Evolutionary conservation across 2,113 vertebrate genomes (phyloP).

Genomic region (Peromyscus maniculatus): DNA sequence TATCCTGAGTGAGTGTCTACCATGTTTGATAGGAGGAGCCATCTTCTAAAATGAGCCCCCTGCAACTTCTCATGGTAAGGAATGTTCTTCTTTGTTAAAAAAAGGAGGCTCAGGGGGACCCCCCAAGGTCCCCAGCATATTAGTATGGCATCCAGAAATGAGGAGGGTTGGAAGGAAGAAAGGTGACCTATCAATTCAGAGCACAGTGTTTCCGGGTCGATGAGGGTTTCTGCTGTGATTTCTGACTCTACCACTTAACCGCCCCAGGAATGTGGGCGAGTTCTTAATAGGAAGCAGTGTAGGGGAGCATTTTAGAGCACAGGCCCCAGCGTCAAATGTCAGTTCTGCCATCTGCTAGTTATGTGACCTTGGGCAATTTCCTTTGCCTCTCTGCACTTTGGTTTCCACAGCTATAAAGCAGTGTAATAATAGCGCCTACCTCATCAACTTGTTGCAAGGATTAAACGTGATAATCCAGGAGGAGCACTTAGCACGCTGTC

Average conservation of each 20-base stretch:
- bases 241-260: slow-evolving; percentile 34
- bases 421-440: slow-evolving; percentile 76
- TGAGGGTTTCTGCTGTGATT: not conserved
- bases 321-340: slow-evolving; percentile 60
- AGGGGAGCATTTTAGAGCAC: not conserved
- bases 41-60: not conserved
- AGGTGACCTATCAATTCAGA: not conserved
- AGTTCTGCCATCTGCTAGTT: slow-evolving; percentile 51
- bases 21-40: not conserved
- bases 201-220: not conserved
- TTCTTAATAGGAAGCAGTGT: not conserved
- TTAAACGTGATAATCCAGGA: slow-evolving; percentile 78
- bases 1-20: not conserved
- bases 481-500: slow-evolving; percentile 71
- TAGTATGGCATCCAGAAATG: not conserved
- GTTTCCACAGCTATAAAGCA: slow-evolving; percentile 68
- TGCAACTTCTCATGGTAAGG: not conserved
- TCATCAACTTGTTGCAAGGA: slow-evolving; percentile 37
- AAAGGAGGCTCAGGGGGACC: not conserved
- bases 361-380: slow-evolving; percentile 77
- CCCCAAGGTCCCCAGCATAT: not conserved
- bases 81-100: not conserved
- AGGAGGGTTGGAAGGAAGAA: not conserved
- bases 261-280: slow-evolving; percentile 33
- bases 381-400: slow-evolving; percentile 35